Evolutionary conservation across 2,888 invertebrate species (phyloP), one percentile per base, ranked within the genome.

Genomic region (Dioctria linearis): DNA sequence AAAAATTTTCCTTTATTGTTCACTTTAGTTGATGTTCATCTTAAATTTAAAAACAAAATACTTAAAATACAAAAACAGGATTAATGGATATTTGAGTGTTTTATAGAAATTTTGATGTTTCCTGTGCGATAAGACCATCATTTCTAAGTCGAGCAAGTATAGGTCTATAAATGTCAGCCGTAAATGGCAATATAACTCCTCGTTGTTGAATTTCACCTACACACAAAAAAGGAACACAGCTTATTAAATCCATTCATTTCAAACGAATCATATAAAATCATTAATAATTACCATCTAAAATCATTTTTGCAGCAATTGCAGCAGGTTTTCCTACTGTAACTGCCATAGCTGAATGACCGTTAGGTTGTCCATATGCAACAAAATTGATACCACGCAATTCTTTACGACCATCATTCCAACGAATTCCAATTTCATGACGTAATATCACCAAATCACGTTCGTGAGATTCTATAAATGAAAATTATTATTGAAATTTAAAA

Each of bases 221-320:
- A 11, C 0, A 25, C 25, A 25, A 82, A 80, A 40, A 61, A 9
- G 54, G 46, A 73, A 57, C 4, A 11, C 4, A 11, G 25, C 98
- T 88, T 88, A 46, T 82, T 79, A 42, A 63, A 9, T 49, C 42
- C 69, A 54, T 25, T 4, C 4, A 9, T 5, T 2, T 51, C 9
- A 5, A 6, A 42, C 11, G 63, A 57, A 13, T 69, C 49, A 57
- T 11, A 25, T 11, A 25, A 13, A 9, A 3, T 11, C n/a, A 78
- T 54, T 78, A 8, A 40, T 37, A 67, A 46, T 69, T 46, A 87
- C 88, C 98, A 88, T 98, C 97, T 11, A 99, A 90, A 82, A 99
- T 93, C 99, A 99, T 99, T 90, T 98, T 98, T 0, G 97, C 94
- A 2, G 98, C 98, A 85, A 99, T 99, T 37, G 97, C 99, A 5